Conservation (phyloP, 2,113 vertebrate species). For the Nycticryphes semicollaris region DNA sequence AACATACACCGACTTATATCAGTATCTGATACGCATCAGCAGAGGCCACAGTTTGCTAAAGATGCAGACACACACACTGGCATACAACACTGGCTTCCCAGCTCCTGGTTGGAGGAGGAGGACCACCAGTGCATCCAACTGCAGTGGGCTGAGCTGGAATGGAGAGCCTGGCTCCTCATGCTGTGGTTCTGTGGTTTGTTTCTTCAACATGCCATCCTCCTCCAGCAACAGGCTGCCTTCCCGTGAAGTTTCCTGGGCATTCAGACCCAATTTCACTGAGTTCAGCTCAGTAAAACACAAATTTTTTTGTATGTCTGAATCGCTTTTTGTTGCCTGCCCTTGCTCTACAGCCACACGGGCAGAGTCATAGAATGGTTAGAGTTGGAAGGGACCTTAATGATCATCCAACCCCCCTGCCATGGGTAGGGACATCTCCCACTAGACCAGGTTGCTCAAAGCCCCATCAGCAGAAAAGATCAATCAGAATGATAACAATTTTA, state of each 20-base stretch:
- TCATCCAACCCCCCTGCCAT: too few species aligned
- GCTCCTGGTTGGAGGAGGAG: background rate
- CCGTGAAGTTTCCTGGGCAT: background rate
- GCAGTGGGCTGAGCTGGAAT: background rate
- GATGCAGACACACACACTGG: background rate
- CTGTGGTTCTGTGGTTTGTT: background rate
- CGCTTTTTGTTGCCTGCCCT: background rate
- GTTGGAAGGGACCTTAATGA: too few species aligned
- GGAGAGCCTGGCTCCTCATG: background rate
- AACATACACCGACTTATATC: background rate
- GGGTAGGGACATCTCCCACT: too few species aligned
- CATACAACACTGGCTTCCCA: accelerated
- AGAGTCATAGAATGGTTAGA: background rate
- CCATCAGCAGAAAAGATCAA: background rate
- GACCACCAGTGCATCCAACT: accelerated
- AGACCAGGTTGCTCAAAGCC: too few species aligned
- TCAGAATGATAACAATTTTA: background rate
- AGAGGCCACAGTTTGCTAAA: background rate
- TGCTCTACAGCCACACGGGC: background rate
- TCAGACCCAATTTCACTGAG: background rate
- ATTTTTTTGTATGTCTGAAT: background rate
- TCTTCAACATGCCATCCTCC: background rate
- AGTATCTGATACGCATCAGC: background rate
- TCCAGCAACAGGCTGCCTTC: background rate
- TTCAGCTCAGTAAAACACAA: background rate